A percentile compares a stretch with the other conserved stretches of the same genome.
These are phyloP conservation scores for Muscicapa adusta DNA, from an alignment of 2,113 vertebrate genomes.

Conservation along the genomic window DNA sequence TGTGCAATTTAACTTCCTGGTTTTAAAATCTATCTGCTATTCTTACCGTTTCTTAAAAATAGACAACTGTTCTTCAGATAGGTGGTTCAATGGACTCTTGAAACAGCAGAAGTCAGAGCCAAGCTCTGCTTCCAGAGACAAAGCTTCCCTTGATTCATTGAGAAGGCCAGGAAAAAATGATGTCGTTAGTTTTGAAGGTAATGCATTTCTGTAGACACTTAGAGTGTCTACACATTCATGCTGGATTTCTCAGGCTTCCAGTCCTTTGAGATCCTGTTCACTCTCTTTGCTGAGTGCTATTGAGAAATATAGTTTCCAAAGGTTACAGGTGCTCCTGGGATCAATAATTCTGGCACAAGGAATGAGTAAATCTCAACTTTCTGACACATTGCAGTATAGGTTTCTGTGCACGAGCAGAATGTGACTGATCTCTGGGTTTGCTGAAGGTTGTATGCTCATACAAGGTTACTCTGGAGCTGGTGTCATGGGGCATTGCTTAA, in stretches of 20 bases:
- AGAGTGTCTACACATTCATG: fast-evolving
- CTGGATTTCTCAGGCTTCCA: neutral
- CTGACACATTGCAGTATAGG: fast-evolving
- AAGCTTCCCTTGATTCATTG: neutral
- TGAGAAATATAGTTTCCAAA: neutral
- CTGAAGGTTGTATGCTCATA: neutral
- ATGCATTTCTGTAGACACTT: neutral
- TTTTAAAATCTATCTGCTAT: neutral
- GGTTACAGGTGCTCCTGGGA: neutral
- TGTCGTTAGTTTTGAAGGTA: neutral
- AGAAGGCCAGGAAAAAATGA: neutral
- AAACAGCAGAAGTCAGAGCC: neutral
- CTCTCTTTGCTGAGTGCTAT: neutral
- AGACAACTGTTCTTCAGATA: neutral
- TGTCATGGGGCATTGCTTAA: neutral
- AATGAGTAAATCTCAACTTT: neutral
- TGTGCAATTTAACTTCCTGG: neutral
- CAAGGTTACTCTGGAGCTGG: neutral
- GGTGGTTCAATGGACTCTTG: neutral
- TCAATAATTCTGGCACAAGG: neutral
- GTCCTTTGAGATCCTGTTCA: neutral
- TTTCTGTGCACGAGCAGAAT: neutral
- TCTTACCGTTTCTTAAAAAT: neutral
- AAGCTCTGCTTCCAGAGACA: neutral
- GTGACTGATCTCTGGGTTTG: neutral